Base-by-base conservation (phyloP, 2,888 invertebrate species). In the Caenorhabditis sulstoni region DNA sequence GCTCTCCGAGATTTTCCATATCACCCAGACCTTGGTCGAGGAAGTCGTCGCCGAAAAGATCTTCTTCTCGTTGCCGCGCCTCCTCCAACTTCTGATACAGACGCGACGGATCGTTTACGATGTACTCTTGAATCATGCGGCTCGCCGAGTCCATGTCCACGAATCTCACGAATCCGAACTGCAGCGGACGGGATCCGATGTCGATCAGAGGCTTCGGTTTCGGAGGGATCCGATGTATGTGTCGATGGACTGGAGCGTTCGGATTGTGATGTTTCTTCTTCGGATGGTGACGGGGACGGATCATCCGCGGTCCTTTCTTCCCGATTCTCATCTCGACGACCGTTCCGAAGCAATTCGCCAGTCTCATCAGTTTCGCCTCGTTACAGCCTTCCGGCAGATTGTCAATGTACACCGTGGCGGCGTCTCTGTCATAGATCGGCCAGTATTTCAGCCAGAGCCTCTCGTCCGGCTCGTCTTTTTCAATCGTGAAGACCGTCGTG, bases 381-480 rank as follows among this genome's bases (percentile, higher is more conserved):
- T 41, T 59, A 22, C 79, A 79, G 3, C 74, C 79, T 39, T 73
- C 79, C 11, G 79, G 79, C 0, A 79, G 64, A 35, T 74, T 79
- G 29, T 79, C 79, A 22, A 79, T 59, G 52, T 79, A 79, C 9
- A 79, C 68, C 14, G 79, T 79, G 5, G 70, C 68, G 1, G n/a
- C 49, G 16, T 68, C 39, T 16, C 47, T 50, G 14, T 79, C 50
- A 23, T 68, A 79, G 47, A 68, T 65, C 0, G 79, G 79, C 58
- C 68, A 59, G 20, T 53, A 68, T 20, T 79, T 79, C 14, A 79
- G 3, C 11, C 37, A 79, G 0, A 79, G 53, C 16, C 44, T 22
- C 7, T 22, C 29, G 7, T 57, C 20, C 4, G 66, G 62, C 18
- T 68, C 79, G 22, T 79, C 79, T 41, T 68, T 50, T 53, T 79